Conservation (phyloP, 2,888 invertebrate species). For the Folsomia candida region DNA sequence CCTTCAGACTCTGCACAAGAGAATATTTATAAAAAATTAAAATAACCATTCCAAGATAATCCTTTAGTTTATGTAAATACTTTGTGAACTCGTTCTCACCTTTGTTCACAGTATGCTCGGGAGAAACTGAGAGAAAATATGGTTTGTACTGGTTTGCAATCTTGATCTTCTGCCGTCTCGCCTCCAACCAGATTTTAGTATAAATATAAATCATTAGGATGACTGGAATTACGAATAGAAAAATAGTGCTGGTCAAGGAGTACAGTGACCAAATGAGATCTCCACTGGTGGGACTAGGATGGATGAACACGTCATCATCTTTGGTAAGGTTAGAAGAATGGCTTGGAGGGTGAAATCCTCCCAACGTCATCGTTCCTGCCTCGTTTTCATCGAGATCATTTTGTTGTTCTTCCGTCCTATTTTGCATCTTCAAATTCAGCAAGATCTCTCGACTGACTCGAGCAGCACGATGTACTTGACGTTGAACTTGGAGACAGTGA, state of each 20-base stretch:
- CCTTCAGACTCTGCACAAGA: conserved; percentile 11
- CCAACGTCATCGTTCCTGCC: not conserved
- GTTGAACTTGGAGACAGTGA: not conserved
- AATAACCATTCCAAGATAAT: not conserved
- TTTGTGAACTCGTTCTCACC: not conserved
- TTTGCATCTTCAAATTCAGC: too few species aligned
- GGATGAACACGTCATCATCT: not conserved
- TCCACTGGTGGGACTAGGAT: not conserved
- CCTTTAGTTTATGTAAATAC: too few species aligned
- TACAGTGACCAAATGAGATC: conserved; percentile 33
- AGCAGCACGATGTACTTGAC: not conserved
- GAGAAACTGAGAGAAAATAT: conserved; percentile 28
- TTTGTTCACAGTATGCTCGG: not conserved
- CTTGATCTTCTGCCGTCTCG: conserved; percentile 34
- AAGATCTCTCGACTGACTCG: too few species aligned
- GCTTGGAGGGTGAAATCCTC: not conserved
- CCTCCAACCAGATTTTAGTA: conserved; percentile 40
- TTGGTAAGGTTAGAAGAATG: too few species aligned
- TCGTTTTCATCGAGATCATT: not conserved
- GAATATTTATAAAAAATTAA: not conserved
- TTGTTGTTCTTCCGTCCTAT: too few species aligned
- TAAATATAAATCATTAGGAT: conserved; percentile 41
- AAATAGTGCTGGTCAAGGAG: conserved; percentile 29
- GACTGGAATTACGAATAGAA: conserved; percentile 42
- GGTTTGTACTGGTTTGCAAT: conserved; percentile 36